Base-by-base conservation (phyloP, 2,113 vertebrate species). In the Xiphophorus maculatus region DNA sequence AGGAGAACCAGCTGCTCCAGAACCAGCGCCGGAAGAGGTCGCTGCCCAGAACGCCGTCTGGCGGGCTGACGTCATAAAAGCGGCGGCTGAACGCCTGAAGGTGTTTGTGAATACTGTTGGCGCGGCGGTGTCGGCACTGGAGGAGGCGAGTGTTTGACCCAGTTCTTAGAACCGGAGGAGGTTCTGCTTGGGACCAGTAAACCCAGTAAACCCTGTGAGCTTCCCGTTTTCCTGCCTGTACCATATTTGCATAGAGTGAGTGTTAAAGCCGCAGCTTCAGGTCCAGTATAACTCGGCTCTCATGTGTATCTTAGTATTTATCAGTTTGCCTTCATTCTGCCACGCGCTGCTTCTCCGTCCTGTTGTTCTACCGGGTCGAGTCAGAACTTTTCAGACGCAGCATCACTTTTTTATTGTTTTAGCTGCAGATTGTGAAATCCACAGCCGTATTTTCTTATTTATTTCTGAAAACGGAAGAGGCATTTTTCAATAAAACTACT, bases 401-500 rank as follows among this genome's bases (percentile, higher is more conserved):
- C 17, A 58, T 65, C 30, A 65, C 32, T 22, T 65, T 65, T 7
- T 33, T 32, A 3, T 65, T 96, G 96, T 96, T 96, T 94, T 94
- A 96, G 96, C 97, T 97, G 97, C 97, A 97, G 94, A 97, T 97
- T 98, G 97, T 98, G 96, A 98, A 97, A 97, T 97, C 96, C 95
- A 97, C 96, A 95, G 96, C 97, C 97, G 97, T 96, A 97, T 97
- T 96, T 98, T 95, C 94, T 95, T 98, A 99, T 99, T 99, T 99
- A 99, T 99, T 99, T 99, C 97, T 97, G 96, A 97, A 83, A 98
- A 96, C 94, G 96, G 96, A 97, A 96, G 97, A 99, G 97, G 97
- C 97, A 97, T 98, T 99, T 99, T 99, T 98, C 97, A 99, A 99
- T 99, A 99, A 99, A 99, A 99, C 98, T 98, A 99, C 98, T 98